Evolutionary conservation across 2,797 vertebrate genomes (phyloP).

Genomic region (Zenarchopterus dispar): DNA sequence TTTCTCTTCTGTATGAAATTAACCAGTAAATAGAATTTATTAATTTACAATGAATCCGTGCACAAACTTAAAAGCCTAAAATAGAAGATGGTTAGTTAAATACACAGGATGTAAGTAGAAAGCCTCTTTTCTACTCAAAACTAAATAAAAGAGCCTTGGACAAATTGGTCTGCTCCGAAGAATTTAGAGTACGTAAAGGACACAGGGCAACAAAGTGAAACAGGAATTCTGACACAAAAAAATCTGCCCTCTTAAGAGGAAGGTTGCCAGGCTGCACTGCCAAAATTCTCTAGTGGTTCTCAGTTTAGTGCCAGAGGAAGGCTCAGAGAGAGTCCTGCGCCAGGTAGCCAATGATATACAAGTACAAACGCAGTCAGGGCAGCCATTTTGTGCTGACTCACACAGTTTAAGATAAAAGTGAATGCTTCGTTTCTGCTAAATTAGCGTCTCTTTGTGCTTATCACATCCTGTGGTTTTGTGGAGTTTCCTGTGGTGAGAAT

Average conservation of each 20-base stretch:
- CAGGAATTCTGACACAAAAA: conserved; percentile 51
- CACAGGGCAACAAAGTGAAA: conserved; percentile 25
- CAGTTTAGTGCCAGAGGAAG: conserved; percentile 53
- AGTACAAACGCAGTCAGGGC: conserved; percentile 22
- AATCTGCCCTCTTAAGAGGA: conserved; percentile 32
- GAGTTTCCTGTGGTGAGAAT: conserved; percentile 74
- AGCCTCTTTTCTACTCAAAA: conserved; percentile 33
- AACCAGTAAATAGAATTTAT: neutral
- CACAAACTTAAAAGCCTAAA: conserved; percentile 8
- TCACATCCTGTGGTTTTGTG: conserved; percentile 62
- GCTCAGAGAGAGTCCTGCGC: conserved; percentile 45
- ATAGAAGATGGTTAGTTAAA: conserved; percentile 20
- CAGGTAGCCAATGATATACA: conserved; percentile 67
- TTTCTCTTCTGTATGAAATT: neutral
- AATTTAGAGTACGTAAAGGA: conserved; percentile 44
- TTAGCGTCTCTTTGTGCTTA: conserved; percentile 55
- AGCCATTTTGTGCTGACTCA: conserved; percentile 65
- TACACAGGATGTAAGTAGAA: conserved; percentile 32
- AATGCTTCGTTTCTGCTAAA: conserved; percentile 70
- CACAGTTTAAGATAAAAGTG: conserved; percentile 59
- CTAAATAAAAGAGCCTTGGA: conserved; percentile 22
- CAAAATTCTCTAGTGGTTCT: conserved; percentile 68
- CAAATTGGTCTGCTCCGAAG: conserved; percentile 42
- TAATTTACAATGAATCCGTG: neutral
- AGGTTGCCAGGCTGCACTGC: conserved; percentile 55